Percentiles rank a stretch among this genome's conserved stretches.
Conservation (phyloP, 2,113 vertebrate species). For the Callaeas wilsoni region DNA sequence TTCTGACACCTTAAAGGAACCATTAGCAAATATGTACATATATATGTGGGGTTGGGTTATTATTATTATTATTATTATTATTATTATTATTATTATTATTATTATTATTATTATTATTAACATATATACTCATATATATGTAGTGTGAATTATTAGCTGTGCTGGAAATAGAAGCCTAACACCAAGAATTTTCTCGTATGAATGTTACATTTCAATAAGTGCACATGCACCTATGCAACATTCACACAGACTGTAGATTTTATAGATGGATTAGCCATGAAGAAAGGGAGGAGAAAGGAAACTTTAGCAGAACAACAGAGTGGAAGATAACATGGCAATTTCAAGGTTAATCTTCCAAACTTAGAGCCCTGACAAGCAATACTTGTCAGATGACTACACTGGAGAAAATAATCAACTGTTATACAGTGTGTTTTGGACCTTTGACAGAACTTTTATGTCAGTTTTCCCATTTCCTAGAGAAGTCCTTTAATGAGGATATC, state of each 20-base stretch:
- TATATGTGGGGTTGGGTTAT: rapidly evolving
- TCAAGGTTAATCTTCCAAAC: background rate
- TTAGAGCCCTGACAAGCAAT: background rate
- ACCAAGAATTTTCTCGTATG: background rate
- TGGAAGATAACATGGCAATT: background rate
- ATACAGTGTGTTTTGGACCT: background rate
- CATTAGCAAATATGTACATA: background rate
- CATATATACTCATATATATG: background rate
- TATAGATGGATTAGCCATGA: background rate
- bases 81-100: background rate
- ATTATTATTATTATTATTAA: background rate
- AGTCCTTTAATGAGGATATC: background rate
- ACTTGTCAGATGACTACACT: background rate
- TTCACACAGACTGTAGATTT: background rate
- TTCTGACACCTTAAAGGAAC: background rate
- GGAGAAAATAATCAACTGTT: background rate
- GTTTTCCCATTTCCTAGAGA: background rate
- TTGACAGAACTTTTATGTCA: background rate
- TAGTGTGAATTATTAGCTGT: background rate
- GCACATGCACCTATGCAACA: rapidly evolving
- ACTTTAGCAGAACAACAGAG: background rate
- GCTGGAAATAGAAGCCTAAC: background rate
- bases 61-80: background rate
- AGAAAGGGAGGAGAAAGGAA: background rate
- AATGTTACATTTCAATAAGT: background rate